phyloP scores from a whole-genome alignment of 2,113 vertebrate species.

The Oryzias javanicus region DNA sequence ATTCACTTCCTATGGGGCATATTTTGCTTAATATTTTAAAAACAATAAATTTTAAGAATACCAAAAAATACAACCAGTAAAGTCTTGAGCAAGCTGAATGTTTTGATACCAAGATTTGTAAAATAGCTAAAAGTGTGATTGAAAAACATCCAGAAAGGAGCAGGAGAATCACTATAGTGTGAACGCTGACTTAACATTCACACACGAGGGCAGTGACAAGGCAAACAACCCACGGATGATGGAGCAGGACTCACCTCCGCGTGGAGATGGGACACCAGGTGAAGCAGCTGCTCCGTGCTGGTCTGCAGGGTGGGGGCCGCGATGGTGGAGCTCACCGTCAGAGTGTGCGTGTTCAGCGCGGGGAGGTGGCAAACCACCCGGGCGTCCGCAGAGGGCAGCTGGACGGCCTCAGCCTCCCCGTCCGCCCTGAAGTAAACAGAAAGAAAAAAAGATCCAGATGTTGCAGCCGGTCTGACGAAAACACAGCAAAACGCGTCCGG shows the following conservation, averaged over 20 bases:
- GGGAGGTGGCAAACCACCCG: constrained; percentile 82
- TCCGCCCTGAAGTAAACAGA: constrained; percentile 68
- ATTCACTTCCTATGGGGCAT: too few relatives aligned
- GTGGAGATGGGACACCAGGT: constrained; percentile 57
- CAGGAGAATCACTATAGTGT: too few relatives aligned
- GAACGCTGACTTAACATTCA: too few relatives aligned
- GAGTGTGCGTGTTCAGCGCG: constrained; percentile 80
- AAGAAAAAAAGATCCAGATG: constrained; percentile 12
- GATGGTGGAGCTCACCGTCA: constrained; percentile 76
- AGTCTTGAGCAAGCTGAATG: too few relatives aligned
- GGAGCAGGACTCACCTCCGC: constrained; percentile 63
- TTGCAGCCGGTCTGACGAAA: background rate
- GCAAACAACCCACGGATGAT: constrained; percentile 53
- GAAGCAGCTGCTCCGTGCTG: constrained; percentile 75
- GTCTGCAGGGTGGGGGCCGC: constrained; percentile 67
- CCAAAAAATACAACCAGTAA: too few relatives aligned
- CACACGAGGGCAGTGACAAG: constrained; percentile 39
- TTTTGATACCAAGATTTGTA: too few relatives aligned
- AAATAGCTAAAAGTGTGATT: too few relatives aligned
- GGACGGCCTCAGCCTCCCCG: constrained; percentile 62
- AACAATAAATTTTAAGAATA: too few relatives aligned
- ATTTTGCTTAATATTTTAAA: too few relatives aligned
- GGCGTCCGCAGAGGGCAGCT: constrained; percentile 70
- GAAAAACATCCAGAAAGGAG: too few relatives aligned
- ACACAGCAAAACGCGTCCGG: constrained; percentile 7